Percentiles rank a stretch among this genome's conserved stretches.
Evolutionary conservation across 2,888 invertebrate species (phyloP).

Genomic region (Clitarchus hookeri): DNA sequence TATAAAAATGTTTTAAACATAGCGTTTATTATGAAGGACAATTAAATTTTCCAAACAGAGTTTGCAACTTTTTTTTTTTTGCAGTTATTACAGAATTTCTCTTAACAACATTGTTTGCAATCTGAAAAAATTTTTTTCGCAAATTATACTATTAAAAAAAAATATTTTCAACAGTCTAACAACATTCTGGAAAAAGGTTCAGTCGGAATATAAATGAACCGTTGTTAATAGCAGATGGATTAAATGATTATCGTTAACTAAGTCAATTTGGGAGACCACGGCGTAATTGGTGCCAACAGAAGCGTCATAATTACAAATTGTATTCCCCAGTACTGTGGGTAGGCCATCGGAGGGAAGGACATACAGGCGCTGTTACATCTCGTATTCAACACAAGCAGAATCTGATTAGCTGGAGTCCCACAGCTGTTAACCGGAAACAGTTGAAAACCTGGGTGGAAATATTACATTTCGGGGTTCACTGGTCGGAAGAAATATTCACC

Average conservation of each 20-base stretch:
- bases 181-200: neutral
- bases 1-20: too few relatives aligned
- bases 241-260: neutral
- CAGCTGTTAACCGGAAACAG: neutral
- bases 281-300: neutral
- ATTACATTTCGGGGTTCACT: neutral
- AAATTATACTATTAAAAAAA: neutral
- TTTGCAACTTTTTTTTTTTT: too few relatives aligned
- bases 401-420: neutral
- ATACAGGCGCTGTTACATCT: neutral
- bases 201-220: neutral
- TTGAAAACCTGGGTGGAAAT: neutral
- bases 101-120: too few relatives aligned
- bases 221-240: neutral
- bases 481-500: neutral
- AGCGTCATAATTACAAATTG: conserved; percentile 8
- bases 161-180: neutral
- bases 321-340: neutral
- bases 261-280: neutral
- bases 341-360: neutral
- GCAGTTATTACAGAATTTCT: too few relatives aligned
- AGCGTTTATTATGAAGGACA: too few relatives aligned
- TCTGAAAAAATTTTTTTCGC: neutral
- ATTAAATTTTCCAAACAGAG: too few relatives aligned
- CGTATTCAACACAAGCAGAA: neutral